A percentile compares a stretch with the other conserved stretches of the same genome.
Conservation (phyloP, 1,140 invertebrate species). For the Lasioglossum albipes region DNA sequence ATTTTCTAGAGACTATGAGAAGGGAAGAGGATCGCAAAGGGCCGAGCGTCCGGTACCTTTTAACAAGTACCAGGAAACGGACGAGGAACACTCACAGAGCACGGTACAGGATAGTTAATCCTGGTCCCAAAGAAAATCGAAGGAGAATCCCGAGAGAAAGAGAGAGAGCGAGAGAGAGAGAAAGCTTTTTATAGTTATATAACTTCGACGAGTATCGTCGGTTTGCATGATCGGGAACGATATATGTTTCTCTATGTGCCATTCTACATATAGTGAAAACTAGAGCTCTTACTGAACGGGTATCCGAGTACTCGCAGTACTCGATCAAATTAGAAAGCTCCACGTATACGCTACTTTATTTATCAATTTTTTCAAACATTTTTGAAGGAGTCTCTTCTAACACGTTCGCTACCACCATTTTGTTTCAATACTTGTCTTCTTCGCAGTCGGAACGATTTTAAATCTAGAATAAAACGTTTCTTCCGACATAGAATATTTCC, state of each 20-base stretch:
- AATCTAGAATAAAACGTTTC: no score
- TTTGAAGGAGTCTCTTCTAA: no score
- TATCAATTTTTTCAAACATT: no score
- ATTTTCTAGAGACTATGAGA: constrained; percentile 30
- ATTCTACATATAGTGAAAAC: constrained; percentile 25
- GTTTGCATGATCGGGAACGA: constrained; percentile 33
- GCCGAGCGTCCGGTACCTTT: constrained; percentile 31
- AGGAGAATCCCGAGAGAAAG: background rate
- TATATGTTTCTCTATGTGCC: constrained; percentile 39
- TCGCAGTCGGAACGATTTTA: no score
- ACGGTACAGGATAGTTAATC: constrained; percentile 32
- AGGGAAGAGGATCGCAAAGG: constrained; percentile 39
- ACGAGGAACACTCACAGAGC: constrained; percentile 39
- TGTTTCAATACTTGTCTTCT: no score
- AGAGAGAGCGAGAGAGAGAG: no score
- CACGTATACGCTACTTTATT: no score
- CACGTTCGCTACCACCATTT: no score
- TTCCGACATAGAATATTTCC: no score
- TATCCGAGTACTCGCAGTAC: no score
- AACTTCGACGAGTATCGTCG: constrained; percentile 1
- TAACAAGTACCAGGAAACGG: constrained; percentile 29
- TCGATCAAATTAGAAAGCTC: no score
- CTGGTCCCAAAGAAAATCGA: background rate
- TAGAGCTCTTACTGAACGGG: no score
- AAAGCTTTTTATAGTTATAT: constrained; percentile 25